A percentile compares a stretch with the other conserved stretches of the same genome.
phyloP scores from a whole-genome alignment of 1,140 invertebrate genomes.

The Cyphomyrmex costatus region DNA sequence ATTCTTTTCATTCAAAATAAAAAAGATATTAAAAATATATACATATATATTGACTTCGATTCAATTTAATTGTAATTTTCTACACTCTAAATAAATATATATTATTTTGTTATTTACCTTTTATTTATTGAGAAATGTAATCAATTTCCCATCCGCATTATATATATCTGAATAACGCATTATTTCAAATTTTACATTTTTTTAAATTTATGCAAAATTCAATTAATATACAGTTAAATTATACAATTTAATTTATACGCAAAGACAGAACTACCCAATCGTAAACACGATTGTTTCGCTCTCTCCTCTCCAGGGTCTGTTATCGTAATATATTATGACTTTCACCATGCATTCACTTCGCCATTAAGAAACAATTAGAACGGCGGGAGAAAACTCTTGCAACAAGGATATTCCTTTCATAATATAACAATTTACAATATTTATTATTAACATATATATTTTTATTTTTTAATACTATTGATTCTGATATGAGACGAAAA shows the following conservation, averaged over 20 bases:
- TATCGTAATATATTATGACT: not conserved
- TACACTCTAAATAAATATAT: too few relatives aligned
- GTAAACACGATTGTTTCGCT: constrained; percentile 24
- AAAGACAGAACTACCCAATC: not conserved
- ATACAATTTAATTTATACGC: not conserved
- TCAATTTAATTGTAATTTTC: too few relatives aligned
- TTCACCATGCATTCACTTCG: constrained; percentile 13
- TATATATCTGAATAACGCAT: too few relatives aligned
- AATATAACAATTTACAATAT: not conserved
- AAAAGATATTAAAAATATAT: too few relatives aligned
- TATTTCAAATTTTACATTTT: not conserved
- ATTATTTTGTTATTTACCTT: too few relatives aligned
- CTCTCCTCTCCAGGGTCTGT: not conserved
- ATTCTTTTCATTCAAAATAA: too few relatives aligned
- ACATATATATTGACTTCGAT: too few relatives aligned
- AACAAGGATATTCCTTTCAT: constrained; percentile 7
- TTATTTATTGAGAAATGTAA: too few relatives aligned
- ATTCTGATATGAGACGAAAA: not conserved
- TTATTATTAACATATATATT: not conserved
- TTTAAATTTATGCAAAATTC: not conserved
- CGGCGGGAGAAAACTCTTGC: constrained; percentile 15
- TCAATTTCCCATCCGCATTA: too few relatives aligned
- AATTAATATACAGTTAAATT: not conserved
- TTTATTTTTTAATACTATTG: constrained; percentile 1
- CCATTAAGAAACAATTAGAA: constrained; percentile 31